A percentile compares a stretch with the other conserved stretches of the same genome.
Evolutionary conservation across 1,140 invertebrate species (phyloP).

Genomic region (Tetramorium alpestre): DNA sequence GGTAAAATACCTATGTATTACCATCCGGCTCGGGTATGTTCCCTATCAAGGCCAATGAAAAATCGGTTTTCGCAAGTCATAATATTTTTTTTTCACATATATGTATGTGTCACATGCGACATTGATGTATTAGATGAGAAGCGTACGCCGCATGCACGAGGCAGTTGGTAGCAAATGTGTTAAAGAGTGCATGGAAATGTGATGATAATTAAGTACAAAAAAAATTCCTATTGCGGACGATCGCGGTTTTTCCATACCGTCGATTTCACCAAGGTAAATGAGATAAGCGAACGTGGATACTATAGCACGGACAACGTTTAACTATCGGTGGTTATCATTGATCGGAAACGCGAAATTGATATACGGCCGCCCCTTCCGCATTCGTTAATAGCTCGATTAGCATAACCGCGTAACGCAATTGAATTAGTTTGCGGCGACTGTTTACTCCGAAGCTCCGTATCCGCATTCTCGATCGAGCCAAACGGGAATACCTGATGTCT

Average conservation of each 20-base stretch:
- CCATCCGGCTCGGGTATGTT: neutral
- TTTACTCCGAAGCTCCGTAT: constrained; percentile 27
- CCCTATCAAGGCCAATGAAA: neutral
- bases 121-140: neutral
- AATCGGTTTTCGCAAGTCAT: neutral
- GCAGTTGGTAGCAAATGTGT: neutral
- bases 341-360: constrained; percentile 57
- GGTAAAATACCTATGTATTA: neutral
- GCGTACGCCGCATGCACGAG: neutral
- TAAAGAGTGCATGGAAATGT: neutral
- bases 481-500: constrained; percentile 64
- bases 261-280: constrained; percentile 13
- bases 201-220: neutral
- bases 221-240: neutral
- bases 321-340: constrained; percentile 38
- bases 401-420: constrained; percentile 59
- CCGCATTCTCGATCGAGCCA: constrained; percentile 47
- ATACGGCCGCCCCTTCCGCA: constrained; percentile 43
- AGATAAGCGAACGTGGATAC: constrained; percentile 29
- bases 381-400: constrained; percentile 55
- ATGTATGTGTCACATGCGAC: neutral
- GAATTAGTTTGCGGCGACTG: constrained; percentile 57
- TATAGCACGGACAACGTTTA: neutral
- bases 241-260: neutral
- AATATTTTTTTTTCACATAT: neutral